Conservation (phyloP, 2,113 vertebrate genomes). For the Sigmodon hispidus region DNA sequence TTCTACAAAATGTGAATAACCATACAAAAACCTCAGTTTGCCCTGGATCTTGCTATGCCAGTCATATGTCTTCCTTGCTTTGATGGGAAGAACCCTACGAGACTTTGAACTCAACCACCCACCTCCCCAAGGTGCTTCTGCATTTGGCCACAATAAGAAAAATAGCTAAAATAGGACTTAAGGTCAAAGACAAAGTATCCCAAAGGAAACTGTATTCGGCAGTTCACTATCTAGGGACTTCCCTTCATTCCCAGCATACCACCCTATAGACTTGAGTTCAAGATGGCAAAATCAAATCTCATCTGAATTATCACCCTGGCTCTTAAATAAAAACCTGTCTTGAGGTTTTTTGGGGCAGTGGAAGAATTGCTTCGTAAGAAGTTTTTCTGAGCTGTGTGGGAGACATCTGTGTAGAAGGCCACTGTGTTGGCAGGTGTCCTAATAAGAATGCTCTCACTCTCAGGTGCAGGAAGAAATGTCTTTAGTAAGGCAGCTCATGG, state of each 20-base stretch:
- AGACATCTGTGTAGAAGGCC: constrained; percentile 72
- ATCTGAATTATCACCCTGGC: not conserved
- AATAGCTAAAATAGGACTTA: not conserved
- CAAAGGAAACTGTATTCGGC: not conserved
- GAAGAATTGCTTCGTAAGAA: not conserved
- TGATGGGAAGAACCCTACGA: too few species aligned
- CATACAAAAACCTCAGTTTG: too few species aligned
- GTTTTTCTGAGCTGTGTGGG: constrained; percentile 62
- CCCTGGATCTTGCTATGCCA: not conserved
- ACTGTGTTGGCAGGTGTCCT: constrained; percentile 67
- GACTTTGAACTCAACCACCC: not conserved
- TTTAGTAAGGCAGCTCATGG: constrained; percentile 83
- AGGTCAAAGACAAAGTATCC: not conserved
- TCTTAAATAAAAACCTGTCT: constrained; percentile 43
- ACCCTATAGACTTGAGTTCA: not conserved
- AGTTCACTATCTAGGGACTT: not conserved
- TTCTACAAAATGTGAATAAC: not conserved
- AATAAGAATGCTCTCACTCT: constrained; percentile 78
- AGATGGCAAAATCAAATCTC: not conserved
- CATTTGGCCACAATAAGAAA: not conserved
- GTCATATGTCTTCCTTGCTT: not conserved
- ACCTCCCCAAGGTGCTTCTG: not conserved
- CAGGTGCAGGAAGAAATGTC: constrained; percentile 81
- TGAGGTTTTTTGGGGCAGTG: not conserved
- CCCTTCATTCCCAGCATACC: not conserved